Base-by-base conservation (phyloP, 35 echinoderm and acorn worm species). In the Ophiothrix spiculata region DNA sequence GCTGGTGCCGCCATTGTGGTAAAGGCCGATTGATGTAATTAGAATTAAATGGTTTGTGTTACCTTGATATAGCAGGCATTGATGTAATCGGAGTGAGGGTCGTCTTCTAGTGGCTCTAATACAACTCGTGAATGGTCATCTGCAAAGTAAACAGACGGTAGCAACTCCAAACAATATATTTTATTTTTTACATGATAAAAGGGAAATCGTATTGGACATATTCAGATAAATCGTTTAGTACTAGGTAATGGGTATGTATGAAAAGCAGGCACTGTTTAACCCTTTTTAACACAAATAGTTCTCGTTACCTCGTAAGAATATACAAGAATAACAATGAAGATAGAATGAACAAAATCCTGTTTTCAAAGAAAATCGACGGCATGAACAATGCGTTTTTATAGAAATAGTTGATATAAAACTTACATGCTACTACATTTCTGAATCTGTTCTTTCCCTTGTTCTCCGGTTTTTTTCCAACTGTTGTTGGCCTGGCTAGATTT, bases 31-130 rank as follows among this genome's bases (percentile, higher is more conserved):
- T n/a, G n/a, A n/a, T n/a, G n/a, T n/a, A n/a, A n/a, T n/a, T n/a
- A n/a, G n/a, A n/a, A n/a, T n/a, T n/a, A n/a, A n/a, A n/a, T n/a
- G n/a, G n/a, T n/a, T n/a, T n/a, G n/a, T n/a, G n/a, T n/a, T 89
- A 93, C 91, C 38, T 93, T 77, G 38, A 93, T 93, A 39, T 88
- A 93, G 39, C 81, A 89, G 14, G 91, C 91, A 77, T 93, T 93
- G 40, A 89, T 89, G 83, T 93, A 89, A 40, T 93, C 91, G 0
- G 91, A 93, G 35, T 85, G 73, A 21, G 91, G 91, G 14, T 93
- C 75, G 37, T 75, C 82, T 25, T 85, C 86, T 0, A 93, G 54
- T 1, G 38, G 45, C 76, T 85, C 75, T 32, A 93, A 38, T 16
- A 93, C 87, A 64, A 93, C 86, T 46, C 91, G 81, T 0, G 86